phyloP scores from a whole-genome alignment of 2,797 vertebrate species.

The Vireo griseus region DNA sequence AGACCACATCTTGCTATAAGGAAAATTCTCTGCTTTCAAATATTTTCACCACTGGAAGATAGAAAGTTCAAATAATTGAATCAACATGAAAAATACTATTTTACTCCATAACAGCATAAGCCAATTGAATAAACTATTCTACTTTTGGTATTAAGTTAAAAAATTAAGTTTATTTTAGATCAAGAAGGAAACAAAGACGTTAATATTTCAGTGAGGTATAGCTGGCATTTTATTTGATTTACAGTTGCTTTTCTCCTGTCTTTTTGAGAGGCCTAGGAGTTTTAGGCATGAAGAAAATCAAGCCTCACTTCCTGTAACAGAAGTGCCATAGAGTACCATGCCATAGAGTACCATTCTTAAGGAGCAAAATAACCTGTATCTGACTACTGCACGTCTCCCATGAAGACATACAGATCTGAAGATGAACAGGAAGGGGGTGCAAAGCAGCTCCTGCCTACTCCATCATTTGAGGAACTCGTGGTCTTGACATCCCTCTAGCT shows the following conservation, averaged over 20 bases:
- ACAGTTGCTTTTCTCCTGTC: not conserved
- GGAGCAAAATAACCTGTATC: not conserved
- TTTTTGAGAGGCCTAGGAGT: not conserved
- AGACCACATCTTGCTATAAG: rapidly evolving
- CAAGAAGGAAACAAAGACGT: not conserved
- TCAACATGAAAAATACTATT: not conserved
- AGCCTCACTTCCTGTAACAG: not conserved
- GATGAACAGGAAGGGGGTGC: not conserved
- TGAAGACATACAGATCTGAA: not conserved
- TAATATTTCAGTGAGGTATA: not conserved
- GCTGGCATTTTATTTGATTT: not conserved
- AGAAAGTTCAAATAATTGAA: not conserved
- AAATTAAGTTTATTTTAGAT: not conserved
- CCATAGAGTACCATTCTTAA: not conserved
- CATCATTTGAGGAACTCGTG: not conserved
- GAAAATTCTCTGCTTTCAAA: not conserved
- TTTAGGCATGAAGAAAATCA: not conserved
- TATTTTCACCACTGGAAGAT: not conserved
- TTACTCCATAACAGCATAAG: not conserved
- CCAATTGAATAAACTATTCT: not conserved
- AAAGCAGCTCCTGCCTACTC: not conserved
- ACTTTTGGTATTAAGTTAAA: not conserved
- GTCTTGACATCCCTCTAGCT: not conserved
- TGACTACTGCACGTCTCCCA: not conserved
- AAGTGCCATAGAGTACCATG: not conserved